Conservation (phyloP, 2,113 vertebrate species). For the Coptodon rendalli region DNA sequence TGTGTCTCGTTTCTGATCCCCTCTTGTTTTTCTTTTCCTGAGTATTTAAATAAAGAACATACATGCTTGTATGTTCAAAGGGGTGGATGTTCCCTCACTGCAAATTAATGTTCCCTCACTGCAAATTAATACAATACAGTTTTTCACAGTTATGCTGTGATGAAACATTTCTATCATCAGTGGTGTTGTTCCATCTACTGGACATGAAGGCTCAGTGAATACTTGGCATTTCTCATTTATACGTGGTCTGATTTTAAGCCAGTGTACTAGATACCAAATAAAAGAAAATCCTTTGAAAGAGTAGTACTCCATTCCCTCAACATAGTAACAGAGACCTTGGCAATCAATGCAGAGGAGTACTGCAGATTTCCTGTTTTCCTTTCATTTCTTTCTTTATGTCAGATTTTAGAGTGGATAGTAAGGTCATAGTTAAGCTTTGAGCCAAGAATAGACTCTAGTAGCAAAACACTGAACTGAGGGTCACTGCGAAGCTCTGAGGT, state of each 20-base stretch:
- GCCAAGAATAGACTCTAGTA: slow-evolving; percentile 11
- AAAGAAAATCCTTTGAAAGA: neutral
- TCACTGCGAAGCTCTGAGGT: slow-evolving; percentile 45
- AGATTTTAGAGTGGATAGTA: neutral
- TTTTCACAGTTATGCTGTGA: neutral
- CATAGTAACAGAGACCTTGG: neutral
- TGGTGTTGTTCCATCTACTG: neutral
- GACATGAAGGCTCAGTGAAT: neutral
- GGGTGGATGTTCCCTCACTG: neutral
- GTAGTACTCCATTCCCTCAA: neutral
- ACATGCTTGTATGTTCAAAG: neutral
- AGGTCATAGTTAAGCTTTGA: slow-evolving; percentile 32
- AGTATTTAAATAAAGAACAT: neutral
- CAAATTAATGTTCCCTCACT: neutral
- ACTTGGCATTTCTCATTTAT: neutral
- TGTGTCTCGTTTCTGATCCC: neutral
- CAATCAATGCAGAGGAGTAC: neutral
- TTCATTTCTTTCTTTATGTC: neutral
- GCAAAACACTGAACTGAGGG: slow-evolving; percentile 25
- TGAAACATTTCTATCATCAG: neutral
- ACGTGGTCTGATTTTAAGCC: neutral
- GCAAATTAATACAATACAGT: neutral
- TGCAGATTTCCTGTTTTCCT: neutral
- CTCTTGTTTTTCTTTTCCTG: neutral
- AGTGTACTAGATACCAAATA: neutral